Evolutionary conservation across 30 jellyfish, hydroid and myxozoan genomes (phyloP), one percentile per base, ranked within the genome.

Genomic region (Hydractinia echinata): DNA sequence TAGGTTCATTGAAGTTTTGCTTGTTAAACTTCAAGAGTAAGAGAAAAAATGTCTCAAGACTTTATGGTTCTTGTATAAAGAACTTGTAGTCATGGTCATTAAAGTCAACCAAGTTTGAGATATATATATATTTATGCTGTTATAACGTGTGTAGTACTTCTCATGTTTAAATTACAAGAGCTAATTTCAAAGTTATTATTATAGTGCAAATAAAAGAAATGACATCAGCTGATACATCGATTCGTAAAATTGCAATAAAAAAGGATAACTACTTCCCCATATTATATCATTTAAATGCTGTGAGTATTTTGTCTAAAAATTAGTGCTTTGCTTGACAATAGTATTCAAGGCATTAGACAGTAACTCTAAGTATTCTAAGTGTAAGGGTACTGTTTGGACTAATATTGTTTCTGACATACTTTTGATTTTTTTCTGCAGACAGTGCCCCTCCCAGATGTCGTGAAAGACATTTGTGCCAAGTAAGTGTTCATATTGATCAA

Each of bases 241-340:
- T 30, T 30, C 44, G 74, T 83, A 92, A 85, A 84, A 95, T 92
- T 52, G 98, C 98, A 10, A 92, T 92, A 4, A 92, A 92, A 81
- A 92, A 87, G 73, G 98, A 92, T 54, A 90, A 88, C 16, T 85
- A 86, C 64, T 82, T 92, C 62, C 95, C 96, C 4, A 86, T 92
- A 55, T 87, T 92, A 70, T 86, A 82, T 51, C 96, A 83, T 53
- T 83, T 87, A 67, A 84, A 79, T 66, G 88, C 94, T 91, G 98
- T 91, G 72, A 4, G 97, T 71, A 48, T n/a, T 54, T 0, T 58
- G 15, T 11, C 69, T 58, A 11, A 11, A 13, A 58, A 58, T 58
- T 16, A 58, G 69, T 16, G 15, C 3, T 16, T 58, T 11, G 3
- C 69, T 58, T 58, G 19, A 11, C 19, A 11, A 11, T 11, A 58